Base-by-base conservation (phyloP, 2,797 vertebrate genomes). In the Aythya fuligula region DNA sequence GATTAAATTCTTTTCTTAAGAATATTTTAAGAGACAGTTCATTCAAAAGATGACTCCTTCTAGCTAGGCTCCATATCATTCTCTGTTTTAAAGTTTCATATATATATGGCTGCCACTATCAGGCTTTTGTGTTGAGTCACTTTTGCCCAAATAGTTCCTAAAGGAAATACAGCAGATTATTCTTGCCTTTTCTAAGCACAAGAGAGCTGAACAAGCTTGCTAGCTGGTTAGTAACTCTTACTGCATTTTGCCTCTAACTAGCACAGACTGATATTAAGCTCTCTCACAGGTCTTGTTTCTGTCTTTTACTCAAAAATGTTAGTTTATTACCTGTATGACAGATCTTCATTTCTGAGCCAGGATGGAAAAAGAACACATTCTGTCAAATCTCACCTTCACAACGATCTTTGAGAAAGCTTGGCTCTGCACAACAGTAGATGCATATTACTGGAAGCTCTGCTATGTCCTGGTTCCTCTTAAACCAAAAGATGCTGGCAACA, bases 1-100 rank as follows among this genome's bases (percentile, higher is more conserved):
- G 93, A 91, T 89, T 93, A 95, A 93, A 87, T 15, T 82, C 64
- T 66, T 85, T 85, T 76, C 75, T 72, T 74, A 73, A 79, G 86
- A 89, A 82, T 67, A 76, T 85, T 92, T 93, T 82, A 82, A 51
- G 43, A 49, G 57, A 87, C 11, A 27, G 43, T 67, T 87, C 71
- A 86, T 85, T 95, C 60, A 84, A 71, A 93, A 73, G 56, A 57
- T 76, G 49, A 92, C 67, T 85, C 53, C 57, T 90, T 38, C 76
- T 43, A 91, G 80, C 64, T 93, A 2, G 84, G 32, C 41, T 71
- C 73, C 57, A 2, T 36, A 81, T 73, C 28, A 20, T 60, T 78
- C 82, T 18, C 17, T 70, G 41, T 87, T 87, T 67, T 28, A 74
- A 85, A 43, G 70, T 77, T 71, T 60, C 56, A 73, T 87, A 60